Percentiles rank a stretch among this genome's conserved stretches.
Evolutionary conservation across 1,140 invertebrate species (phyloP).

Genomic region (Contarinia nasturtii): DNA sequence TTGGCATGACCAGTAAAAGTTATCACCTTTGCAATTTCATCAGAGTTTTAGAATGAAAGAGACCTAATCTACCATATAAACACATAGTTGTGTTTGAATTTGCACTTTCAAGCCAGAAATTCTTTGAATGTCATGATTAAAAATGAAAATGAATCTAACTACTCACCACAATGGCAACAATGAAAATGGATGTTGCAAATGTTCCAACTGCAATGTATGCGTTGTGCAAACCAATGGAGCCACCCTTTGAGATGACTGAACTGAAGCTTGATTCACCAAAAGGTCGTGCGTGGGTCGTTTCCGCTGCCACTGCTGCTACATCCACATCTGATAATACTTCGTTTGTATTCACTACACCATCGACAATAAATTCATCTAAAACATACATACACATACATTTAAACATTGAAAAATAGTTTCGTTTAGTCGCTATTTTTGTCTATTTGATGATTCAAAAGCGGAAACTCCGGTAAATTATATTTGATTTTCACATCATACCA

Average conservation of each 20-base stretch:
- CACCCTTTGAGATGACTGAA: conserved; percentile 20
- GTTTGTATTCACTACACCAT: conserved; percentile 36
- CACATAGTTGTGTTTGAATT: too few species aligned
- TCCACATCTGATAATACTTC: conserved; percentile 24
- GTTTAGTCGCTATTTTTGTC: neutral
- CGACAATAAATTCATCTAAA: conserved; percentile 40
- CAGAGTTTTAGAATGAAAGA: too few species aligned
- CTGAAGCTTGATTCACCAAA: conserved; percentile 43
- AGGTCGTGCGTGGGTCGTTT: conserved; percentile 31
- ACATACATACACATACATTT: conserved; percentile 2
- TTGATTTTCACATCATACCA: neutral
- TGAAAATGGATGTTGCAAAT: conserved; percentile 41
- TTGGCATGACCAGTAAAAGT: too few species aligned
- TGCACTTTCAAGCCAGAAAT: too few species aligned
- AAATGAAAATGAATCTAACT: conserved; percentile 5
- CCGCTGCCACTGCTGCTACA: conserved; percentile 24
- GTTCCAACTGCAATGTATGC: conserved; percentile 54
- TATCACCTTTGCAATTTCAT: too few species aligned
- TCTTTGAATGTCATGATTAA: too few species aligned
- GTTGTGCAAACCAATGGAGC: conserved; percentile 35
- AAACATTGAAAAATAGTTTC: too few species aligned
- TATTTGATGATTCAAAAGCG: neutral
- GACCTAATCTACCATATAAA: too few species aligned
- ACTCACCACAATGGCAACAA: conserved; percentile 46
- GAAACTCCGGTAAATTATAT: neutral